These are phyloP conservation scores for Pterocles gutturalis DNA, from an alignment of 2,113 vertebrate genomes.

Conservation along the genomic window DNA sequence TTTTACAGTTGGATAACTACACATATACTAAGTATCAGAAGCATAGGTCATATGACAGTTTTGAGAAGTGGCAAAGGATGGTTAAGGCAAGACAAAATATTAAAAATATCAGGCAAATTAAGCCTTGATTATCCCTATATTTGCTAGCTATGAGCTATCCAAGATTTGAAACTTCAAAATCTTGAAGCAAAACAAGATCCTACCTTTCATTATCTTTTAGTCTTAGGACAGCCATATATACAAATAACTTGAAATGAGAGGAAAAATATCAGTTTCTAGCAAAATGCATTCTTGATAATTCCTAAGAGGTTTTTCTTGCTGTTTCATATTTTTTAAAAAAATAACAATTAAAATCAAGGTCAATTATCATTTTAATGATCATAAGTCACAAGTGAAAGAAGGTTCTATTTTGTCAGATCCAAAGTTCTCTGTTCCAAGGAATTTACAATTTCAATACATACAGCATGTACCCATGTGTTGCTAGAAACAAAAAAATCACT, in stretches of 20 bases:
- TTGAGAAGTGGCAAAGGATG: not conserved
- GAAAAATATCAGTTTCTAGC: not conserved
- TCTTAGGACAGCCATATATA: not conserved
- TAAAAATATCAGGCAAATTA: not conserved
- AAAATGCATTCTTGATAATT: not conserved
- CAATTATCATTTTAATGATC: not conserved
- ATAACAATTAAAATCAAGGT: not conserved
- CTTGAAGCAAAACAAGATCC: not conserved
- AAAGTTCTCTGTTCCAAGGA: not conserved
- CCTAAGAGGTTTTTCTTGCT: not conserved
- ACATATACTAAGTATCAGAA: not conserved
- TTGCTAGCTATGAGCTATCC: not conserved
- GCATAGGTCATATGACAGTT: not conserved
- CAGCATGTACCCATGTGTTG: accelerated
- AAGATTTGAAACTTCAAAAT: not conserved
- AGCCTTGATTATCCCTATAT: not conserved
- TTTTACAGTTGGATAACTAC: not conserved
- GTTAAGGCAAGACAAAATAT: not conserved
- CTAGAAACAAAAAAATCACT: not conserved
- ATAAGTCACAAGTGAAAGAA: not conserved
- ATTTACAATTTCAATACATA: not conserved
- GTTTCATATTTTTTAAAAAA: not conserved
- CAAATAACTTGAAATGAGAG: not conserved
- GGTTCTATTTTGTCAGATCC: not conserved
- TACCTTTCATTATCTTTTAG: not conserved